Percentiles rank a stretch among this genome's conserved stretches.
These are phyloP conservation scores for Regulus satrapa DNA, from an alignment of 2,113 vertebrate genomes.

Conservation along the genomic window DNA sequence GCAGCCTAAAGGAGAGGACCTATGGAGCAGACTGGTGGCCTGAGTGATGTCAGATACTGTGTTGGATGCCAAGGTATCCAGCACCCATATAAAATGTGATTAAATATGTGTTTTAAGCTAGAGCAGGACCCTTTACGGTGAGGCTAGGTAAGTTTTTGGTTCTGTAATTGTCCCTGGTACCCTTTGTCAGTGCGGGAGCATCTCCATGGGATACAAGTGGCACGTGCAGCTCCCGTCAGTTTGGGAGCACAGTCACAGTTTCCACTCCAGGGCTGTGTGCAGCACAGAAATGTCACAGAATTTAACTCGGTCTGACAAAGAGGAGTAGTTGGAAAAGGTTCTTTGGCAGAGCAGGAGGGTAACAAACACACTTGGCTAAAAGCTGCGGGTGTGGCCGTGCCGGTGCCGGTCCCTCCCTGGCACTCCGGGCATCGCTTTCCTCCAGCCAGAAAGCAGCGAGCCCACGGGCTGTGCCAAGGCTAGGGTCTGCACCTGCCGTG, in stretches of 20 bases:
- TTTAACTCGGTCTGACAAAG: not conserved
- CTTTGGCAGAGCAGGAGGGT: not conserved
- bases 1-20: not conserved
- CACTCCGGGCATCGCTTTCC: fast-evolving
- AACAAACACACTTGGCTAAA: not conserved
- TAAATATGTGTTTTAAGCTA: not conserved
- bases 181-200: not conserved
- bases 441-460: fast-evolving
- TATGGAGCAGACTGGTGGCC: not conserved
- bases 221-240: fast-evolving
- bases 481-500: fast-evolving
- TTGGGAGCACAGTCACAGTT: not conserved
- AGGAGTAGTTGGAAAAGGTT: not conserved
- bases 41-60: not conserved
- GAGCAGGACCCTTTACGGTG: not conserved
- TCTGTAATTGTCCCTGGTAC: not conserved
- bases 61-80: not conserved
- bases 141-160: not conserved
- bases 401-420: not conserved
- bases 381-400: not conserved
- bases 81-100: not conserved
- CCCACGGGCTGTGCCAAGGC: fast-evolving
- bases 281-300: not conserved
- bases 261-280: not conserved
- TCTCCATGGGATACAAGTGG: not conserved